A percentile compares a stretch with the other conserved stretches of the same genome.
phyloP scores from a whole-genome alignment of 2,888 invertebrate species.

The Epistrophe grossulariae region DNA sequence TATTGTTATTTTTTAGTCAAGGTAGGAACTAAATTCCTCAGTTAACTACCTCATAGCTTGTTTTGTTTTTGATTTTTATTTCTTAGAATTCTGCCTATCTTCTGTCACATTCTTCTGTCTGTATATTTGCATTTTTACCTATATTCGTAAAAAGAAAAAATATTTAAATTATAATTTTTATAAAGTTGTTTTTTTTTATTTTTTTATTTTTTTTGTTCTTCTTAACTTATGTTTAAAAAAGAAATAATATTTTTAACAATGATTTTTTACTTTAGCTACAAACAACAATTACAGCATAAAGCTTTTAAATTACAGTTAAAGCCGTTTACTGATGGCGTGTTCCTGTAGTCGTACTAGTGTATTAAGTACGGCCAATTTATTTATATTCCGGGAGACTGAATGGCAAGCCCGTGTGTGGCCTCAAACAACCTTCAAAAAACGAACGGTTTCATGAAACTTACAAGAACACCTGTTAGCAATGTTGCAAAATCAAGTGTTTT shows the following conservation, averaged over 20 bases:
- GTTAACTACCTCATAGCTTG: constrained; percentile 69
- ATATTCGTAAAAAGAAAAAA: constrained; percentile 72
- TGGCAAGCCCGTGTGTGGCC: no score
- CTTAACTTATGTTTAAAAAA: constrained; percentile 47
- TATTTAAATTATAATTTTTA: constrained; percentile 57
- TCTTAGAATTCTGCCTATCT: constrained; percentile 72
- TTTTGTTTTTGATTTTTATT: constrained; percentile 49
- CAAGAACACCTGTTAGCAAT: no score
- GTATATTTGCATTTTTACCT: constrained; percentile 72
- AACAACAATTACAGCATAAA: not conserved
- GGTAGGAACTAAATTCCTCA: constrained; percentile 70
- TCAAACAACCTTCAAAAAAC: no score
- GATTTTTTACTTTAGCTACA: no score
- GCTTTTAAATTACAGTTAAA: no score
- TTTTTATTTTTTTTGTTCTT: constrained; percentile 31
- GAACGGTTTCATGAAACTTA: no score
- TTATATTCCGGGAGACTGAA: no score
- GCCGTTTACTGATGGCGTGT: no score
- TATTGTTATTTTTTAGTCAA: constrained; percentile 36
- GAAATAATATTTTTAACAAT: constrained; percentile 1
- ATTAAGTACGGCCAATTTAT: no score
- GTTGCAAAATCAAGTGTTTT: no score
- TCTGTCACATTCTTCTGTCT: constrained; percentile 69
- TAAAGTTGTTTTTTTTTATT: constrained; percentile 11
- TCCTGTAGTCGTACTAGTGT: no score